These are phyloP conservation scores for Trematocara stigmaticum DNA, from an alignment of 2,113 vertebrate genomes.

Conservation along the genomic window DNA sequence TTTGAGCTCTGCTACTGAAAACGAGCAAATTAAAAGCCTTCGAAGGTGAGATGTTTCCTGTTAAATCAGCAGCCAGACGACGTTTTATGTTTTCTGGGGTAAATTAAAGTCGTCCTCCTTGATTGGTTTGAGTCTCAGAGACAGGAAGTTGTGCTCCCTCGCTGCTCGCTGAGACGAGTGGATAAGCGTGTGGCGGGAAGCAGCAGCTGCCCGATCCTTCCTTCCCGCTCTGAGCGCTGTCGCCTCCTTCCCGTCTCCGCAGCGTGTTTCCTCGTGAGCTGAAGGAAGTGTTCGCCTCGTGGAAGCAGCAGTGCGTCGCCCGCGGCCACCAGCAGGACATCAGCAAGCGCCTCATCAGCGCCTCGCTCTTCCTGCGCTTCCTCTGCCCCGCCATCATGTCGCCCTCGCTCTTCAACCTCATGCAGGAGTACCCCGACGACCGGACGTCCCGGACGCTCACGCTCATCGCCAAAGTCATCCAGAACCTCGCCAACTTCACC, in stretches of 20 bases:
- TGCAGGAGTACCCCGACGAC: constrained; percentile 94
- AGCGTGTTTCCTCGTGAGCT: constrained; percentile 94
- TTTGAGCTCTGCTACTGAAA: neutral
- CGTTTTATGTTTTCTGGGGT: neutral
- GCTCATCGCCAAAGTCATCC: constrained; percentile 96
- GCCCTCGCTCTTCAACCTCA: constrained; percentile 92
- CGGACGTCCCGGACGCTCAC: constrained; percentile 90
- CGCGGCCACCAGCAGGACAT: constrained; percentile 86
- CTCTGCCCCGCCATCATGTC: constrained; percentile 97
- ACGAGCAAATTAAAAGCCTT: neutral
- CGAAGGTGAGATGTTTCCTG: neutral
- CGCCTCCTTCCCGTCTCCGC: neutral
- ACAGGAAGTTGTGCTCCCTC: neutral
- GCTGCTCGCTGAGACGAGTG: neutral
- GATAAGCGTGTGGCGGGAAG: neutral
- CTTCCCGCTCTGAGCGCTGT: neutral
- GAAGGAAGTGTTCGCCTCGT: constrained; percentile 93
- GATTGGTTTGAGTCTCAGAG: fast-evolving
- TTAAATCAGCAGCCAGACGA: neutral
- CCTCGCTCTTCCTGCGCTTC: constrained; percentile 94
- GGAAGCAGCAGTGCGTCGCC: constrained; percentile 88
- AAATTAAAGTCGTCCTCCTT: neutral
- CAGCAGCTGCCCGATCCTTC: neutral
- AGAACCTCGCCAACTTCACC: constrained; percentile 96
- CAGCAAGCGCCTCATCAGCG: constrained; percentile 90